phyloP scores from a whole-genome alignment of 1,140 invertebrate genomes.

The Orchesella cincta region DNA sequence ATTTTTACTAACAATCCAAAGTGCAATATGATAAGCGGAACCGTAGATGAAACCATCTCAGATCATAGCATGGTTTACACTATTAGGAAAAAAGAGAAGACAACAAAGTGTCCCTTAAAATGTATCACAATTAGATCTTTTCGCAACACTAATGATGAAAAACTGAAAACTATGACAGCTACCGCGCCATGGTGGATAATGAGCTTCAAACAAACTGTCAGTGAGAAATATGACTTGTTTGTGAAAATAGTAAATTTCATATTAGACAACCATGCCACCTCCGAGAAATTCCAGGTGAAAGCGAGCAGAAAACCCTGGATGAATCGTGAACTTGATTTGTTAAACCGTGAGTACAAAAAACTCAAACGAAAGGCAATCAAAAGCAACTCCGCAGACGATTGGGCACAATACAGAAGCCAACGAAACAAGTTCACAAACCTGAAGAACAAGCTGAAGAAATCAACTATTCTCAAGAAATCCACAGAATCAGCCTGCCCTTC shows the following conservation, averaged over 20 bases:
- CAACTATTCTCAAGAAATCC: not conserved
- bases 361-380: not conserved
- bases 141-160: not conserved
- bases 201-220: not conserved
- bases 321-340: not conserved
- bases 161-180: not conserved
- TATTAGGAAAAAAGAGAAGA: not conserved
- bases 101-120: not conserved
- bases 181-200: slow-evolving; percentile 13
- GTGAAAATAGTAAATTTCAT: not conserved
- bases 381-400: not conserved
- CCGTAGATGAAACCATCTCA: not conserved
- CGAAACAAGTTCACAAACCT: not conserved
- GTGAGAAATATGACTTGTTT: not conserved
- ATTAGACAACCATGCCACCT: not conserved
- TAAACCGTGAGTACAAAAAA: not conserved
- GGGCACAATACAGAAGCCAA: not conserved
- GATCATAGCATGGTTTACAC: slow-evolving; percentile 5
- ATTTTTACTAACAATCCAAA: not conserved
- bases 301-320: not conserved
- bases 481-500: not conserved
- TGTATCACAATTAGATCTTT: not conserved
- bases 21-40: not conserved
- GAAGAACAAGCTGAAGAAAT: not conserved
- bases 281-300: not conserved